phyloP scores from a whole-genome alignment of 2,797 vertebrate genomes.

The Bothrops alternatus region DNA sequence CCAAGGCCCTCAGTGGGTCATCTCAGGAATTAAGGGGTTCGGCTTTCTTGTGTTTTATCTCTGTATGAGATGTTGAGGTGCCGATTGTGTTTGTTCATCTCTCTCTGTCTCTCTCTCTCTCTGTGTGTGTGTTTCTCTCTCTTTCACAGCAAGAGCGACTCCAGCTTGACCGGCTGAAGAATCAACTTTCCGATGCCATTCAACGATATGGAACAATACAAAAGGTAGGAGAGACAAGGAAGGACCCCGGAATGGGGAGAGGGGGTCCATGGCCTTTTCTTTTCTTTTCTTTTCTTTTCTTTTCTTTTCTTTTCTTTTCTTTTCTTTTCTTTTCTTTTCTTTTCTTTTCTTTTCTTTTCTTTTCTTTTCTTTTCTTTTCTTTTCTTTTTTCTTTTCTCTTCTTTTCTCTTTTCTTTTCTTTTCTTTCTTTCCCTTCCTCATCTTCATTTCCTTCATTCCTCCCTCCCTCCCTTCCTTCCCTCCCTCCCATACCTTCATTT shows the following conservation, averaged over 20 bases:
- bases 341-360: too few species aligned
- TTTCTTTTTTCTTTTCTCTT: too few species aligned
- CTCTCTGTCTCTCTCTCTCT: neutral
- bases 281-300: neutral
- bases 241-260: neutral
- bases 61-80: neutral
- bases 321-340: too few species aligned
- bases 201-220: constrained; percentile 84
- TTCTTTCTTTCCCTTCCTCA: too few species aligned
- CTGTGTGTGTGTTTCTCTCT: neutral
- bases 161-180: constrained; percentile 84
- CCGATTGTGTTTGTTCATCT: neutral
- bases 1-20: neutral
- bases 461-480: rapidly evolving
- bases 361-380: too few species aligned
- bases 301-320: too few species aligned
- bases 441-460: too few species aligned
- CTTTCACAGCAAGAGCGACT: constrained; percentile 79
- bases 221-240: constrained; percentile 71
- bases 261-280: neutral
- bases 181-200: constrained; percentile 84
- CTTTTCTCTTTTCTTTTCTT: too few species aligned
- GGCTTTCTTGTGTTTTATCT: neutral
- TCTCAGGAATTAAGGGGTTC: neutral
- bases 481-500: too few species aligned